These are phyloP conservation scores for Drosophila ezoana DNA, from an alignment of 2,888 invertebrate species.

Conservation along the genomic window DNA sequence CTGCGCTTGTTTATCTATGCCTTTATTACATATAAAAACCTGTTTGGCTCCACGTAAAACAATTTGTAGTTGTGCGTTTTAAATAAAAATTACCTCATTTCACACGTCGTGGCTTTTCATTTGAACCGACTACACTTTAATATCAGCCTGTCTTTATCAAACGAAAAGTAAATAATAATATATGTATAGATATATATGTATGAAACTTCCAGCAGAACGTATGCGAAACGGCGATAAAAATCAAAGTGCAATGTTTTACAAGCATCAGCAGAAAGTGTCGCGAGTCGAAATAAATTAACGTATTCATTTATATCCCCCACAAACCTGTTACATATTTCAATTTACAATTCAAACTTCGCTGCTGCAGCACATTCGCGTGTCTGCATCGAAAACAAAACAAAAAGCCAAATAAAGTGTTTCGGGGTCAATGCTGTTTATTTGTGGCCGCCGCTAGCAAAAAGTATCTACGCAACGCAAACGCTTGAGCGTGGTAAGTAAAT, in stretches of 20 bases:
- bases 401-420: slow-evolving; percentile 45
- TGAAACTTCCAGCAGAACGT: slow-evolving; percentile 21
- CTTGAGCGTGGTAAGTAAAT: slow-evolving; percentile 35
- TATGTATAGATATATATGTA: not conserved
- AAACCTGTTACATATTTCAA: slow-evolving; percentile 45
- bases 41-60: slow-evolving; percentile 47
- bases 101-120: slow-evolving; percentile 49
- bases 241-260: slow-evolving; percentile 38
- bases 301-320: slow-evolving; percentile 38
- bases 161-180: slow-evolving; percentile 6
- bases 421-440: slow-evolving; percentile 56
- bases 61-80: slow-evolving; percentile 45
- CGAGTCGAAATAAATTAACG: slow-evolving; percentile 38
- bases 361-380: slow-evolving; percentile 19
- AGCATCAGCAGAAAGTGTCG: slow-evolving; percentile 36
- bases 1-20: slow-evolving; percentile 37
- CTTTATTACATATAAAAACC: slow-evolving; percentile 43
- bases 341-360: slow-evolving; percentile 24
- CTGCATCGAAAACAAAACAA: slow-evolving; percentile 29
- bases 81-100: slow-evolving; percentile 74
- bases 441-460: slow-evolving; percentile 26
- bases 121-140: slow-evolving; percentile 21
- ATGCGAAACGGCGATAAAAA: slow-evolving; percentile 10
- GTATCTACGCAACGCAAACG: slow-evolving; percentile 16
- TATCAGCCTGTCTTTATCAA: slow-evolving; percentile 1